phyloP scores from a whole-genome alignment of 1,140 invertebrate species.

The Calycopis cecrops region DNA sequence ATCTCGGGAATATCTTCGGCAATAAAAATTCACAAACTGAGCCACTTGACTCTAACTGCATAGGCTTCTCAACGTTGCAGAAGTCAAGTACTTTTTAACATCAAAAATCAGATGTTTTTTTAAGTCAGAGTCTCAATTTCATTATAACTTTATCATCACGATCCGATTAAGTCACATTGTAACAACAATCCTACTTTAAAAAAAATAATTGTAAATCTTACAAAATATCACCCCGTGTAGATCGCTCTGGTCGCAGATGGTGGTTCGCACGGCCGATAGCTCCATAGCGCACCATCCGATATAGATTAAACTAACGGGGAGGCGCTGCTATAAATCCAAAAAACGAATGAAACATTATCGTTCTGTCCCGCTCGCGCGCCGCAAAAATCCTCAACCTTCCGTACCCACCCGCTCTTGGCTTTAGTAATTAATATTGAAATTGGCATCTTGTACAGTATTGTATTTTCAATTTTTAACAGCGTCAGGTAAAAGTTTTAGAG shows the following conservation, averaged over 20 bases:
- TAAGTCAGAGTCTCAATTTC: too few species aligned
- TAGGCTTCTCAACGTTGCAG: too few species aligned
- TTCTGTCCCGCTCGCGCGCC: conserved; percentile 44
- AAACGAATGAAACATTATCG: conserved; percentile 45
- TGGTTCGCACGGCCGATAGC: conserved; percentile 44
- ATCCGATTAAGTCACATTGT: too few species aligned
- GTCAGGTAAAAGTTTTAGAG: too few species aligned
- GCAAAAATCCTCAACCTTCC: conserved; percentile 40
- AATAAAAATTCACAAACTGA: too few species aligned
- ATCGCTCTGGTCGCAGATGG: conserved; percentile 39
- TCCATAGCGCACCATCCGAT: conserved; percentile 63
- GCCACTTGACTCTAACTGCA: too few species aligned
- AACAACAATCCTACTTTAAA: neutral
- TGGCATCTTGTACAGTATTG: conserved; percentile 23
- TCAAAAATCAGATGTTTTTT: too few species aligned
- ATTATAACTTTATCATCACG: too few species aligned
- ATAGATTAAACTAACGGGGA: conserved; percentile 64
- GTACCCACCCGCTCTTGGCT: conserved; percentile 36
- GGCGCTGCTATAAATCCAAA: conserved; percentile 60
- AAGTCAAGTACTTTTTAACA: too few species aligned
- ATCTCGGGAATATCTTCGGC: too few species aligned
- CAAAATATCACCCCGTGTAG: conserved; percentile 33
- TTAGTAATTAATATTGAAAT: conserved; percentile 18
- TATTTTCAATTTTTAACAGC: too few species aligned
- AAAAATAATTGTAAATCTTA: neutral